phyloP scores from a whole-genome alignment of 2,113 vertebrate species.

The Peromyscus maniculatus region DNA sequence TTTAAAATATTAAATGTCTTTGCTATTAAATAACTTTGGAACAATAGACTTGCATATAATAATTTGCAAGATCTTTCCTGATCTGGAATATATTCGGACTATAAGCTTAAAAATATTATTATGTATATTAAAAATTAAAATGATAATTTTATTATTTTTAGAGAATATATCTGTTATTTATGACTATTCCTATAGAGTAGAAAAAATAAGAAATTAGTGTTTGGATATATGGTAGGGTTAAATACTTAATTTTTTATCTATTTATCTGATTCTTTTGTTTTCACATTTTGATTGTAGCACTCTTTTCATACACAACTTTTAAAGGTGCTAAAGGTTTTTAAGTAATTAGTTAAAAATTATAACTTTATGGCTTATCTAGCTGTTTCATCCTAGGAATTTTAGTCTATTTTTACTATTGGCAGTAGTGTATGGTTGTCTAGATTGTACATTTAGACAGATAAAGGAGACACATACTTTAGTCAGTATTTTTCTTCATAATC shows the following conservation, averaged over 20 bases:
- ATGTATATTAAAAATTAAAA: not conserved
- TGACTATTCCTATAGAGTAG: not conserved
- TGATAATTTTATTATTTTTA: not conserved
- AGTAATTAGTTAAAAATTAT: not conserved
- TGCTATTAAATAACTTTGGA: not conserved
- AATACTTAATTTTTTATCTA: not conserved
- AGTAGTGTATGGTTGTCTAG: not conserved
- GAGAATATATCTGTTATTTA: not conserved
- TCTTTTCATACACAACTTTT: not conserved
- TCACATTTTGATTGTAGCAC: not conserved
- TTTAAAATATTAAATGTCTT: not conserved
- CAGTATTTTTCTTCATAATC: not conserved
- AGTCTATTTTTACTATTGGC: not conserved
- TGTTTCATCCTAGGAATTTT: not conserved
- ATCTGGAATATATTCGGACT: not conserved
- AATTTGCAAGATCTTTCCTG: not conserved
- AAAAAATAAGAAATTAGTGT: not conserved
- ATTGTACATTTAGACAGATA: not conserved
- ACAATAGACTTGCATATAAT: not conserved
- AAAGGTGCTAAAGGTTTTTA: not conserved
- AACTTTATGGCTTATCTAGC: not conserved
- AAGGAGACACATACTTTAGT: not conserved
- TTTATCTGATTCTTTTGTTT: not conserved
- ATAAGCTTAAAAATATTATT: not conserved
- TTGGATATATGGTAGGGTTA: not conserved